phyloP scores from a whole-genome alignment of 1,140 invertebrate genomes.

The Philopotamus ludificatus region DNA sequence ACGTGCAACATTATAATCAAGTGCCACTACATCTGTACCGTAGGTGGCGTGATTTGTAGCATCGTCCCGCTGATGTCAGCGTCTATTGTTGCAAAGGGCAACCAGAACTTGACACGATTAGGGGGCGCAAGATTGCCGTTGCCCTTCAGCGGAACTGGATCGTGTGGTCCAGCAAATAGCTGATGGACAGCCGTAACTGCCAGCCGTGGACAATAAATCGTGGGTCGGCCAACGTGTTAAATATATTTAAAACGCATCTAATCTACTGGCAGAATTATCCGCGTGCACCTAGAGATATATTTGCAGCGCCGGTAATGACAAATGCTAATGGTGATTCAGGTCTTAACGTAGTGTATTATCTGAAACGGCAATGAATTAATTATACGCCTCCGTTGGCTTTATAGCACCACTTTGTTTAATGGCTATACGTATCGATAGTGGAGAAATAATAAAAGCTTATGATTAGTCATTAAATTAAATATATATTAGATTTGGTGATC shows the following conservation, averaged over 20 bases:
- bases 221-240: constrained; percentile 1
- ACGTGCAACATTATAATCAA: constrained; percentile 11
- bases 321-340: no score
- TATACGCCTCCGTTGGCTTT: no score
- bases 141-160: constrained; percentile 18
- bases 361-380: no score
- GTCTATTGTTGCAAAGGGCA: constrained; percentile 15
- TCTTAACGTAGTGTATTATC: no score
- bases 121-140: constrained; percentile 8
- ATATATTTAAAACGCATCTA: background rate
- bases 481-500: no score
- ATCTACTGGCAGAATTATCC: no score
- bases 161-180: constrained; percentile 9
- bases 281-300: no score
- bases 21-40: background rate
- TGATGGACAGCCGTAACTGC: constrained; percentile 10
- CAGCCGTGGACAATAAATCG: constrained; percentile 14
- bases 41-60: background rate
- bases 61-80: background rate
- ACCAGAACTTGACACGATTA: constrained; percentile 9
- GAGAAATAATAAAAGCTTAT: no score
- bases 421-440: no score
- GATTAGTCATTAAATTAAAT: no score
- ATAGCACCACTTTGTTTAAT: no score
- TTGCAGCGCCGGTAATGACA: no score